Evolutionary conservation across 2,113 vertebrate species (phyloP).

Genomic region (Calidris pugnax): DNA sequence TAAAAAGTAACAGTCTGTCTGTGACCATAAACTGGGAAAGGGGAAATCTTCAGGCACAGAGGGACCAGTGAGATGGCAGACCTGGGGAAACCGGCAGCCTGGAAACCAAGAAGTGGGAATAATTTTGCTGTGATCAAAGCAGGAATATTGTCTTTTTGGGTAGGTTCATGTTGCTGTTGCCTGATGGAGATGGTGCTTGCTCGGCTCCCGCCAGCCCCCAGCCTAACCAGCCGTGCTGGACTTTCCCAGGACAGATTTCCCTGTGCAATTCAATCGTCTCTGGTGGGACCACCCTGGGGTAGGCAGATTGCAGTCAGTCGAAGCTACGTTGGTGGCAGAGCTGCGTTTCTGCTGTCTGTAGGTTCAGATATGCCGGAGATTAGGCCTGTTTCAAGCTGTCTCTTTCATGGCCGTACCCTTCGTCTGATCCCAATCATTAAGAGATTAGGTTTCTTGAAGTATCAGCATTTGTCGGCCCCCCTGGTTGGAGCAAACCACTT

Average conservation of each 20-base stretch:
- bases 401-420: conserved; percentile 31
- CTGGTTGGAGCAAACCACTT: conserved; percentile 30
- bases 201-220: accelerated
- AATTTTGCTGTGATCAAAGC: not conserved
- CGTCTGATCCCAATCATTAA: conserved; percentile 73
- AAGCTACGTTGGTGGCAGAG: conserved; percentile 15
- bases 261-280: not conserved
- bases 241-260: not conserved
- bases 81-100: not conserved
- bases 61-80: not conserved
- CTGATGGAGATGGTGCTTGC: not conserved
- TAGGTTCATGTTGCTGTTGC: not conserved
- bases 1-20: not conserved
- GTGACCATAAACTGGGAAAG: not conserved
- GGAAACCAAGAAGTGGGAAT: not conserved
- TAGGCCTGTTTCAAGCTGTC: conserved; percentile 68
- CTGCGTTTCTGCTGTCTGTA: not conserved
- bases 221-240: not conserved
- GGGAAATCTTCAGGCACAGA: not conserved
- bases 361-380: conserved; percentile 36
- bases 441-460: conserved; percentile 77
- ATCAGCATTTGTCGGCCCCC: conserved; percentile 37
- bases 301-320: not conserved
- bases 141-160: not conserved
- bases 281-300: not conserved